phyloP scores from a whole-genome alignment of 30 jellyfish, hydroid and myxozoan species.

The Chrysaora quinquecirrha region DNA sequence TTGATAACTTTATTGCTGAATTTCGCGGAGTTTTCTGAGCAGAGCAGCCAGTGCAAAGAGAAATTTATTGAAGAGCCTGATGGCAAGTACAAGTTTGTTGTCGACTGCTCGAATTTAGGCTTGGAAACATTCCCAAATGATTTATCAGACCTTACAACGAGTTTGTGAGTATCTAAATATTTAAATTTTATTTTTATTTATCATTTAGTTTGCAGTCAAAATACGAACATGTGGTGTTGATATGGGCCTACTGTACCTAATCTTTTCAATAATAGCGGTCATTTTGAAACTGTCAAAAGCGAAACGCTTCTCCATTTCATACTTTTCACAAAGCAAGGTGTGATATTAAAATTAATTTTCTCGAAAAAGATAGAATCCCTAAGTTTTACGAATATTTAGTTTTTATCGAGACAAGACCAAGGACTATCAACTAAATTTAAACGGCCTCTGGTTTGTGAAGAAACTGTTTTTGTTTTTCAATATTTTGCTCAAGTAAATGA shows the following conservation, averaged over 20 bases:
- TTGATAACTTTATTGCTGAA: conserved; percentile 24
- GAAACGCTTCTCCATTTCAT: too few species aligned
- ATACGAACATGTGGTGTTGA: not conserved
- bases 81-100: conserved; percentile 59
- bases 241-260: not conserved
- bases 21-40: conserved; percentile 43
- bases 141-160: conserved; percentile 76
- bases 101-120: conserved; percentile 97
- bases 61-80: conserved; percentile 57
- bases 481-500: too few species aligned
- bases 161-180: conserved; percentile 68
- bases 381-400: too few species aligned
- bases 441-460: too few species aligned
- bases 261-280: conserved; percentile 2
- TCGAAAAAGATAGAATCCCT: too few species aligned
- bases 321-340: too few species aligned
- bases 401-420: too few species aligned
- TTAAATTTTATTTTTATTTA: not conserved
- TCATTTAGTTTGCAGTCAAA: not conserved
- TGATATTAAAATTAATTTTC: too few species aligned
- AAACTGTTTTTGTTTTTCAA: too few species aligned
- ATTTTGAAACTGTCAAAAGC: too few species aligned
- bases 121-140: conserved; percentile 73
- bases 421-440: too few species aligned
- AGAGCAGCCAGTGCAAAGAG: conserved; percentile 51